Conservation (phyloP, 2,797 vertebrate species). For the Fistularia tabacaria region DNA sequence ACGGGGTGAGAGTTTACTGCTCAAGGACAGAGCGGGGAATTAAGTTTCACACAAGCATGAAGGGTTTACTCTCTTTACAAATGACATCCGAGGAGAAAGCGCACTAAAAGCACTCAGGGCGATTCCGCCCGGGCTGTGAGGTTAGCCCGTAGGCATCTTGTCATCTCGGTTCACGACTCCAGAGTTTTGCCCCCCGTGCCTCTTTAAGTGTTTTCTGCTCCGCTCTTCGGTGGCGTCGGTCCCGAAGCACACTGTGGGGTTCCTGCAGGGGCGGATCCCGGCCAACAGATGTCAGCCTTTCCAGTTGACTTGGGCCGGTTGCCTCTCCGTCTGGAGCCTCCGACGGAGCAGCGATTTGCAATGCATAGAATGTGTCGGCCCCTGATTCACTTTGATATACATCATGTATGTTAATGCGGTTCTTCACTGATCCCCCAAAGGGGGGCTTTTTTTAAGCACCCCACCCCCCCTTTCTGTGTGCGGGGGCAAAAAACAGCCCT, state of each 20-base stretch:
- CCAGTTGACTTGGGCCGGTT: constrained; percentile 39
- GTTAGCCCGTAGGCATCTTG: constrained; percentile 64
- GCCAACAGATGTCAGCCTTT: constrained; percentile 77
- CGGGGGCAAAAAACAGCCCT: constrained; percentile 26
- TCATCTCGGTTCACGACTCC: constrained; percentile 57
- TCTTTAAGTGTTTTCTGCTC: constrained; percentile 56
- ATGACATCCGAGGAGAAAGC: constrained; percentile 63
- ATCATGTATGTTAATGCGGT: constrained; percentile 60
- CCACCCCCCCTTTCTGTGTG: constrained; percentile 37
- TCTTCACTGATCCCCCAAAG: constrained; percentile 48
- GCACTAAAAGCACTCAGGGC: constrained; percentile 62
- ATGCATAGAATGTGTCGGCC: constrained; percentile 31
- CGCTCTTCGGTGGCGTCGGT: constrained; percentile 31
- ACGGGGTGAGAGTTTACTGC: constrained; percentile 63
- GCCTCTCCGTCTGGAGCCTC: constrained; percentile 17
- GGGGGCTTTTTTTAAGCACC: constrained; percentile 23
- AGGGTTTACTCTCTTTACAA: constrained; percentile 63
- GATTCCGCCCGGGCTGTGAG: constrained; percentile 62
- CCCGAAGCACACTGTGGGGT: constrained; percentile 29
- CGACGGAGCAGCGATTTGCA: constrained; percentile 42
- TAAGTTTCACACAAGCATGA: constrained; percentile 70
- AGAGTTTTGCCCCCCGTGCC: constrained; percentile 50
- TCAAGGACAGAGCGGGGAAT: constrained; percentile 70
- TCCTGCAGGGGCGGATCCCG: constrained; percentile 49
- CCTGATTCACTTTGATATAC: constrained; percentile 55